These are phyloP conservation scores for Nephrotoma appendiculata DNA, from an alignment of 2,888 invertebrate species.

Conservation along the genomic window DNA sequence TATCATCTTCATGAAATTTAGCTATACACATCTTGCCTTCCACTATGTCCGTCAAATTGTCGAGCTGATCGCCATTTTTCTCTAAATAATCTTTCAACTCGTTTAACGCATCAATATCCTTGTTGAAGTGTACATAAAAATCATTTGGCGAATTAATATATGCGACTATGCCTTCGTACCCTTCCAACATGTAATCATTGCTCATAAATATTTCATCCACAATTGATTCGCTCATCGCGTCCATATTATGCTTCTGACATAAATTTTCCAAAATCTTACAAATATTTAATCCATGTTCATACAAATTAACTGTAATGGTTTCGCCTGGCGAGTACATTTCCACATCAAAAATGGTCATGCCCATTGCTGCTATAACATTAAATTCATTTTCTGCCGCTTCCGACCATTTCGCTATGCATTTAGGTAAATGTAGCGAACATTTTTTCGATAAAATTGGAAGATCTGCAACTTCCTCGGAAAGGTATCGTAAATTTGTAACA, in stretches of 20 bases:
- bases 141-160: conserved; percentile 52
- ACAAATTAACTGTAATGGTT: neutral
- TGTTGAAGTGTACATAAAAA: conserved; percentile 56
- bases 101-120: conserved; percentile 23
- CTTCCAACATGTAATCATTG: conserved; percentile 12
- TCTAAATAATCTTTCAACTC: conserved; percentile 24
- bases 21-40: conserved; percentile 51
- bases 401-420: conserved; percentile 45
- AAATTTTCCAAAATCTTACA: conserved; percentile 41
- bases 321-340: conserved; percentile 44
- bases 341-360: conserved; percentile 52
- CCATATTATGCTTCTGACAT: conserved; percentile 28
- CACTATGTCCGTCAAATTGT: conserved; percentile 16
- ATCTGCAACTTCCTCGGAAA: conserved; percentile 43
- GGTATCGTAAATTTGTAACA: conserved; percentile 39
- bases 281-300: conserved; percentile 43
- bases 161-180: conserved; percentile 41
- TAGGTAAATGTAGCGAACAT: conserved; percentile 45
- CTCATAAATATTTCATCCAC: conserved; percentile 11
- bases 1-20: conserved; percentile 63
- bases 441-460: conserved; percentile 44
- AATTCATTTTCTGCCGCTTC: conserved; percentile 49
- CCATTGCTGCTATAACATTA: conserved; percentile 49
- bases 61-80: conserved; percentile 20
- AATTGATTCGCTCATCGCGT: conserved; percentile 8